Percentiles rank a stretch among this genome's conserved stretches.
Conservation (phyloP, 2,888 invertebrate genomes). For the Galeruca laticollis region DNA sequence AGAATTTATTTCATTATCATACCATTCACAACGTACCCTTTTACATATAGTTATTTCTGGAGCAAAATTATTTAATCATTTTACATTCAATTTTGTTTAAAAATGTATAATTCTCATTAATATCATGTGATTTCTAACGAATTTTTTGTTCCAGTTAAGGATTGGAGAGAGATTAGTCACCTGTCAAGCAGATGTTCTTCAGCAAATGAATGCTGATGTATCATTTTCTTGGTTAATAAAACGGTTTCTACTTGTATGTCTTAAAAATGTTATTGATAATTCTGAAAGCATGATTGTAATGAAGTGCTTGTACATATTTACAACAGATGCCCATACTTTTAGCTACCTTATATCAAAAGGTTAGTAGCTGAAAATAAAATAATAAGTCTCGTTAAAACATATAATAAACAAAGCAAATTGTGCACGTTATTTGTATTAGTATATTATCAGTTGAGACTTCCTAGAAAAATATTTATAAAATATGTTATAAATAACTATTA, state of each 20-base stretch:
- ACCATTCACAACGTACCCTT: no score
- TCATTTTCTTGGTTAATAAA: constrained; percentile 67
- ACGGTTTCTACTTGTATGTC: constrained; percentile 60
- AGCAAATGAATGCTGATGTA: constrained; percentile 55
- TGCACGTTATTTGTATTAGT: no score
- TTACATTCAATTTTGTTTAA: no score
- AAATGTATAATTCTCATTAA: no score
- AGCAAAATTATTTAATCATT: no score
- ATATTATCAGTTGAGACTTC: no score
- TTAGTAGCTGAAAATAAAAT: constrained; percentile 51
- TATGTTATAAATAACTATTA: no score
- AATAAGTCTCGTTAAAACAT: background rate
- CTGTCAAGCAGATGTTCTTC: constrained; percentile 55
- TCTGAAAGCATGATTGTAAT: constrained; percentile 76
- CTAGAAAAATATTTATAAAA: no score
- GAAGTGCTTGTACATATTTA: constrained; percentile 83
- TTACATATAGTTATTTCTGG: no score
- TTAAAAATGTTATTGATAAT: constrained; percentile 55
- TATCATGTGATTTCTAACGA: no score
- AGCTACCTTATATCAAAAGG: constrained; percentile 72
- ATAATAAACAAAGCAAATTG: no score
- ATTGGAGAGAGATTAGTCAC: constrained; percentile 65
- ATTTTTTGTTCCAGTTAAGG: constrained; percentile 59
- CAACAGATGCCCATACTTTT: constrained; percentile 68
- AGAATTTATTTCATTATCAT: no score